These are phyloP conservation scores for Craniophora ligustri DNA, from an alignment of 2,888 invertebrate genomes.

Conservation along the genomic window DNA sequence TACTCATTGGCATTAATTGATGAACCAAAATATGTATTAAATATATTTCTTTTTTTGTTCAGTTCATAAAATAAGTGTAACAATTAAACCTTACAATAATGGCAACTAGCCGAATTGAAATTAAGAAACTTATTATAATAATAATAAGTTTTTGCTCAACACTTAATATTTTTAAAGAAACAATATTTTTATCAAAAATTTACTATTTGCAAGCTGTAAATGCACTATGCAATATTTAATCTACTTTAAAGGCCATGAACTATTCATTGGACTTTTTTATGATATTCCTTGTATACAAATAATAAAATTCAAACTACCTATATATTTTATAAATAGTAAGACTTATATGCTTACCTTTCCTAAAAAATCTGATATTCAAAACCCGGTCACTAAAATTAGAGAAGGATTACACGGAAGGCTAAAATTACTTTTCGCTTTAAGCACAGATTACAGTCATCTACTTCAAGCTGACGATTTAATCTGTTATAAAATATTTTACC, in stretches of 20 bases:
- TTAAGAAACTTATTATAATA: conserved; percentile 30
- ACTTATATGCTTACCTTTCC: conserved; percentile 3
- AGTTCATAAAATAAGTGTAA: conserved; percentile 1
- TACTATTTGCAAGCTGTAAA: no score
- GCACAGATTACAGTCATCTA: conserved; percentile 41
- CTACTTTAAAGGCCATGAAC: no score
- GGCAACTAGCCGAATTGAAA: conserved; percentile 39
- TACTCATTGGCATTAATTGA: no score
- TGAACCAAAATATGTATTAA: no score
- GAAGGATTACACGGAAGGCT: conserved; percentile 34
- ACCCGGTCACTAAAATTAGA: conserved; percentile 30
- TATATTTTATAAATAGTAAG: no score
- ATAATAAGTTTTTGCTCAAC: background rate
- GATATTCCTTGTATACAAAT: no score
- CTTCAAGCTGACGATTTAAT: conserved; percentile 48
- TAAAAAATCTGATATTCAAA: conserved; percentile 6
- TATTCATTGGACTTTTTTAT: no score
- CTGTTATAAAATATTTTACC: conserved; percentile 35
- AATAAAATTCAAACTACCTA: no score
- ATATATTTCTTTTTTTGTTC: no score
- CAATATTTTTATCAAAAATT: no score
- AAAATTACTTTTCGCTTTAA: conserved; percentile 49
- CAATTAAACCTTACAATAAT: conserved; percentile 31
- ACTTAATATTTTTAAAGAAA: no score
- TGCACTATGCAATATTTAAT: no score